Base-by-base conservation (phyloP, 92 coral and sea anemone species). In the Epizoanthus rinbou region DNA sequence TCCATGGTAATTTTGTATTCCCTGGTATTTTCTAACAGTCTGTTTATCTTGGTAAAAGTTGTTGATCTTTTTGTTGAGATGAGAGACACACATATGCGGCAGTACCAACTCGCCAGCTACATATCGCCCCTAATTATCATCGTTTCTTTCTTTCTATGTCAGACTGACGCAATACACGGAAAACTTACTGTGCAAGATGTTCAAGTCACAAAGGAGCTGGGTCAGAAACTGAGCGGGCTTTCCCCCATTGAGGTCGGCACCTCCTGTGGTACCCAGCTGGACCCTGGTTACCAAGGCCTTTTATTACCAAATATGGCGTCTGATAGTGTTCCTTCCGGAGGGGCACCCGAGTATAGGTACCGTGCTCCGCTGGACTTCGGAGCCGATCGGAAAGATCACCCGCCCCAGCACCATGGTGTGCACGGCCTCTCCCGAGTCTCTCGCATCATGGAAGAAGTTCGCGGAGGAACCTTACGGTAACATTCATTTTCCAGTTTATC, bases 371-470 rank as follows among this genome's bases (percentile, higher is more conserved):
- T 58, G 5, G 81, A 57, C 16, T 16, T 33, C 35, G 81, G 53
- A 58, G 24, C 57, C 17, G 81, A 75, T 57, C 68, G 67, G 33
- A 58, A 13, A 15, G 82, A 78, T 18, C 59, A 60, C 10, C 82
- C n/a, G 69, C 21, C 81, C 52, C 81, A 78, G 56, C 82, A 78
- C 9, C 82, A 39, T 18, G 82, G 82, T 1, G 82, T 78, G 2
- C 82, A 78, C 5, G 82, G 82, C 3, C 82, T 78, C 35, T 78
- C 71, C 21, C 82, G 82, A 78, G 82, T 78, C 41, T 78, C 82
- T 57, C 82, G 82, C 57, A 62, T 78, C 21, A 78, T 78, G 82
- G 82, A 78, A 70, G 82, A 78, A 78, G 71, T 78, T 39, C 82
- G 82, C 18, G 82, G 82, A 24, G 82, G 82, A 62, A 62, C 82